Conservation (phyloP, 2,888 invertebrate species). For the Heliconius aoede region DNA sequence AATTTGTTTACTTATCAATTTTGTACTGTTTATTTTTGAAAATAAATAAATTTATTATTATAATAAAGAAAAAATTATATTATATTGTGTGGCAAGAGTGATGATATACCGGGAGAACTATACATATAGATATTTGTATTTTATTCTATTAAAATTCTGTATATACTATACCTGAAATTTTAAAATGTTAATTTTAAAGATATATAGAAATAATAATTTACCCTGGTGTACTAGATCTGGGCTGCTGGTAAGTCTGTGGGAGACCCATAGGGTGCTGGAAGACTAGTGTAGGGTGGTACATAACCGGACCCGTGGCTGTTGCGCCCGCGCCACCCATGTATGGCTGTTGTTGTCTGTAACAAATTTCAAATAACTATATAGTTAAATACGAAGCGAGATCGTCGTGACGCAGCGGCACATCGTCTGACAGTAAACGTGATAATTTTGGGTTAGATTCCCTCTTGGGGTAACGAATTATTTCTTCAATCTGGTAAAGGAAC, state of each 20-base stretch:
- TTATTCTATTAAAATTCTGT: background rate
- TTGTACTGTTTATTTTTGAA: too few relatives aligned
- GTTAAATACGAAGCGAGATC: background rate
- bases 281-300: constrained; percentile 70
- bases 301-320: constrained; percentile 66
- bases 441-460: background rate
- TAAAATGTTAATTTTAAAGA: background rate
- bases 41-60: too few relatives aligned
- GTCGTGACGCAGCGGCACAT: background rate
- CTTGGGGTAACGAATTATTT: too few relatives aligned
- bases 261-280: constrained; percentile 73
- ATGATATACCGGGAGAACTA: background rate
- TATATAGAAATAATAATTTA: constrained; percentile 49
- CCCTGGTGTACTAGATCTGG: constrained; percentile 71
- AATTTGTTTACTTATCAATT: too few relatives aligned
- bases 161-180: background rate
- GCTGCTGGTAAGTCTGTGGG: constrained; percentile 70
- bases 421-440: background rate
- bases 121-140: background rate
- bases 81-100: too few relatives aligned
- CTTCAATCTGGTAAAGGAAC: too few relatives aligned
- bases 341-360: constrained; percentile 70
- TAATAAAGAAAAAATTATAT: too few relatives aligned
- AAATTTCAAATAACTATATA: constrained; percentile 9
- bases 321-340: constrained; percentile 67